Evolutionary conservation across 2,797 vertebrate species (phyloP), one percentile per base, ranked within the genome.

Genomic region (Melanotaenia parkinsoni): DNA sequence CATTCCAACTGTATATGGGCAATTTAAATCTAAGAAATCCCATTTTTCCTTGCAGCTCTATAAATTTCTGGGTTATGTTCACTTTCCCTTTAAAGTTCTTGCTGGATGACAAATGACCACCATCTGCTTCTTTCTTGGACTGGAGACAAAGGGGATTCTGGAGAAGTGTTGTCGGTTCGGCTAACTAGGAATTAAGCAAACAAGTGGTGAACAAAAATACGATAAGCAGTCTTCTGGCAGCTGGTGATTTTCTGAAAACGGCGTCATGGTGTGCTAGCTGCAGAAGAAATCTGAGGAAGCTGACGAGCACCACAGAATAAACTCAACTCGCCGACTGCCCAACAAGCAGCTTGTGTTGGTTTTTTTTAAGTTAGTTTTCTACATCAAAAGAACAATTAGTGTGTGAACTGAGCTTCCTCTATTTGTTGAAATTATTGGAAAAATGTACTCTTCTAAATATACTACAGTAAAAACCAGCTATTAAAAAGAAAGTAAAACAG

Each of bases 401-500:
- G 18, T 45, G 37, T 24, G 28, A 62, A 20, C 12, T 12, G 6
- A 45, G 56, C 40, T 22, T 50, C 4, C 53, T 56, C 24, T 28
- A 8, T 16, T 26, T 3, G 26, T 26, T 50, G 58, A 61, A 70
- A 38, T 62, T 4, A 35, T 38, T 40, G 7, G 43, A 33, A 37
- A 22, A 67, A 18, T 7, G 32, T 14, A 32, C 10, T 2, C 7
- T 30, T 67, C 37, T 57, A 76, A 61, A 70, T 54, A 50, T 28
- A 56, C 38, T 47, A 58, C 16, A 60, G 43, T 47, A 50, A 67
- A 62, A 72, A 60, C n/a, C 14, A 53, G 47, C 30, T 30, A 50
- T 22, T 37, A 61, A 38, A 61, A 32, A 53, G 20, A 53, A 53
- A 28, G 53, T 56, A 16, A 59, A 65, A 33, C 22, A 5, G 16